phyloP scores from a whole-genome alignment of 2,888 invertebrate species.

The Leucophora obtusa region DNA sequence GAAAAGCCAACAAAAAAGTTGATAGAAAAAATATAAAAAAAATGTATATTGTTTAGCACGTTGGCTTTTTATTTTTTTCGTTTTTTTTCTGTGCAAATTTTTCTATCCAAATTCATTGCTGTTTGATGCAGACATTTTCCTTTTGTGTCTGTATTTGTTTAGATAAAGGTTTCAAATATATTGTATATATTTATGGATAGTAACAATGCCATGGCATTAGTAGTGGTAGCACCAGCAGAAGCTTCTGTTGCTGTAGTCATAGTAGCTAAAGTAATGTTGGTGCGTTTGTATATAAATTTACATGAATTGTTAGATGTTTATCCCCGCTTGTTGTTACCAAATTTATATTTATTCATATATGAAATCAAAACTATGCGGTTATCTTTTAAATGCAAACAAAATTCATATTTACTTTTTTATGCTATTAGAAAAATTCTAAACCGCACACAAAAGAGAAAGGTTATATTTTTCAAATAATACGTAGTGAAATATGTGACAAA shows the following conservation, averaged over 20 bases:
- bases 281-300: not conserved
- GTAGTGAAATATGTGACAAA: conserved; percentile 46
- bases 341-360: conserved; percentile 61
- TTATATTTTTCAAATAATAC: conserved; percentile 28
- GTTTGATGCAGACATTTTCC: conserved; percentile 62
- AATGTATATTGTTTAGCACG: conserved; percentile 54
- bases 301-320: conserved; percentile 55
- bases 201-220: conserved; percentile 11
- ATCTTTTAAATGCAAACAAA: conserved; percentile 41
- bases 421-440: conserved; percentile 27
- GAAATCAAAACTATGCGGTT: conserved; percentile 61
- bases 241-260: not conserved
- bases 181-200: conserved; percentile 31
- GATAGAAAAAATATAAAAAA: conserved; percentile 40
- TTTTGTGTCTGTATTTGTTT: conserved; percentile 54
- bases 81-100: conserved; percentile 6
- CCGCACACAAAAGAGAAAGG: conserved; percentile 34
- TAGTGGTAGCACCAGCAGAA: not conserved
- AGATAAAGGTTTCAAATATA: conserved; percentile 60
- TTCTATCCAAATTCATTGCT: conserved; percentile 54
- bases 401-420: not conserved
- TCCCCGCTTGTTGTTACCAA: conserved; percentile 57
- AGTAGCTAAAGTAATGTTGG: conserved; percentile 10
- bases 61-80: conserved; percentile 44
- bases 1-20: conserved; percentile 29